phyloP scores from a whole-genome alignment of 2,888 invertebrate genomes.

The Brachyopa scutellaris region DNA sequence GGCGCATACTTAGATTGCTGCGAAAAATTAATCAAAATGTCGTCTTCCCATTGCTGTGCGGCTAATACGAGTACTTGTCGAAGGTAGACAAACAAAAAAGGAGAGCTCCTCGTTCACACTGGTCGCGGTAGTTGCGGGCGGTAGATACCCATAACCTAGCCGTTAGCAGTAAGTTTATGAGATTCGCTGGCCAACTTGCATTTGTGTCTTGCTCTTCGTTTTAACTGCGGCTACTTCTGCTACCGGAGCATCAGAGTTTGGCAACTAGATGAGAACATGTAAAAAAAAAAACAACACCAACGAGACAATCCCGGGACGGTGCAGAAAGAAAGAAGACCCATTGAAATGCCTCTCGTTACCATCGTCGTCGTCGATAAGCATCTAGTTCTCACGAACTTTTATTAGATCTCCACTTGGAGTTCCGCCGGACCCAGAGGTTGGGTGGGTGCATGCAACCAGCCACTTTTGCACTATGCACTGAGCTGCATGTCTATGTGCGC shows the following conservation, averaged over 20 bases:
- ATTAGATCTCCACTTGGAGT: constrained; percentile 74
- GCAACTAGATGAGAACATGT: constrained; percentile 68
- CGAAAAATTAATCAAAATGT: constrained; percentile 74
- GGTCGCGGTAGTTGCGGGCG: constrained; percentile 15
- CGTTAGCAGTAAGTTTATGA: constrained; percentile 67
- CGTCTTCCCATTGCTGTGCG: constrained; percentile 42
- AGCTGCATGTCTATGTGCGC: constrained; percentile 56
- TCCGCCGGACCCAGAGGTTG: constrained; percentile 73
- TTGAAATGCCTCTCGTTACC: constrained; percentile 73
- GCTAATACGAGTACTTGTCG: too few species aligned
- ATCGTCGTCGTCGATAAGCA: constrained; percentile 78
- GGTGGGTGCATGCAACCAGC: constrained; percentile 71
- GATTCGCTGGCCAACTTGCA: constrained; percentile 60
- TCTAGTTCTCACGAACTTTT: constrained; percentile 81
- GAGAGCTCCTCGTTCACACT: constrained; percentile 50
- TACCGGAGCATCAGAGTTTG: constrained; percentile 41
- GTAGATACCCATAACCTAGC: constrained; percentile 8
- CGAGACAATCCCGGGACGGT: constrained; percentile 55
- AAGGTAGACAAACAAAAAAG: background rate
- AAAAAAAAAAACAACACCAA: constrained; percentile 29
- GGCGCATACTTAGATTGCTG: constrained; percentile 72
- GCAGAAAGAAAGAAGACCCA: constrained; percentile 63
- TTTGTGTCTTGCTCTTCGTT: constrained; percentile 47
- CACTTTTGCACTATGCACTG: constrained; percentile 72
- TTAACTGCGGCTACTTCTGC: constrained; percentile 23